Percentiles rank a stretch among this genome's conserved stretches.
phyloP scores from a whole-genome alignment of 53 echinoderm and acorn worm genomes.

The Stichopus horrens region DNA sequence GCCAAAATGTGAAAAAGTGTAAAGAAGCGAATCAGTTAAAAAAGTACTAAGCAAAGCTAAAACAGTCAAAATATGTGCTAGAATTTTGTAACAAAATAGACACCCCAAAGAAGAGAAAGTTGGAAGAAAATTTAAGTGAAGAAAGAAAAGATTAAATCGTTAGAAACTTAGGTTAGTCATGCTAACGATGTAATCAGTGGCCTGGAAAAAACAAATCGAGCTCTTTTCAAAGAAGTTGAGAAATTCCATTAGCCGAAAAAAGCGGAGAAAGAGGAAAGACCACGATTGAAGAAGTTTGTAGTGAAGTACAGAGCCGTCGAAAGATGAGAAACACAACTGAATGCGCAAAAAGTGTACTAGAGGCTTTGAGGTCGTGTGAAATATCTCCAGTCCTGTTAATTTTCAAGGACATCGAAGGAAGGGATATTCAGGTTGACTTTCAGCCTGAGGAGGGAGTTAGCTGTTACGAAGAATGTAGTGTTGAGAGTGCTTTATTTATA shows the following conservation, averaged over 20 bases:
- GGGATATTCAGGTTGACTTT: not conserved
- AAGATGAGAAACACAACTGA: not conserved
- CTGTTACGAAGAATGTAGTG: not conserved
- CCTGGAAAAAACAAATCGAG: not conserved
- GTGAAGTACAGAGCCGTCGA: not conserved
- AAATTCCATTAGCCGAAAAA: not conserved
- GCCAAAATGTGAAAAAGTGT: conserved; percentile 10
- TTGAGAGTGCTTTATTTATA: not conserved
- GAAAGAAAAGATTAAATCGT: conserved; percentile 8
- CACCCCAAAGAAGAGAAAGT: not conserved
- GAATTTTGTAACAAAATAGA: not conserved
- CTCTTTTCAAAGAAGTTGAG: not conserved
- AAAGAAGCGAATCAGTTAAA: not conserved
- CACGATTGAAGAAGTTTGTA: not conserved
- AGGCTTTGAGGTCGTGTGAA: not conserved
- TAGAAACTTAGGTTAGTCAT: not conserved
- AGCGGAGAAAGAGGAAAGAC: not conserved
- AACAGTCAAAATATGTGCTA: not conserved
- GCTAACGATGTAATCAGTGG: not conserved
- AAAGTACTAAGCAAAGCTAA: not conserved
- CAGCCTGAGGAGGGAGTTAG: not conserved
- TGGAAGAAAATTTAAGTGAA: not conserved
- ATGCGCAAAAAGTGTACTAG: not conserved
- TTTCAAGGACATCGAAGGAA: not conserved
- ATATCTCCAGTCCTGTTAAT: conserved; percentile 8